Evolutionary conservation across 2,797 vertebrate genomes (phyloP).

Genomic region (Chaetodon trifasciatus): DNA sequence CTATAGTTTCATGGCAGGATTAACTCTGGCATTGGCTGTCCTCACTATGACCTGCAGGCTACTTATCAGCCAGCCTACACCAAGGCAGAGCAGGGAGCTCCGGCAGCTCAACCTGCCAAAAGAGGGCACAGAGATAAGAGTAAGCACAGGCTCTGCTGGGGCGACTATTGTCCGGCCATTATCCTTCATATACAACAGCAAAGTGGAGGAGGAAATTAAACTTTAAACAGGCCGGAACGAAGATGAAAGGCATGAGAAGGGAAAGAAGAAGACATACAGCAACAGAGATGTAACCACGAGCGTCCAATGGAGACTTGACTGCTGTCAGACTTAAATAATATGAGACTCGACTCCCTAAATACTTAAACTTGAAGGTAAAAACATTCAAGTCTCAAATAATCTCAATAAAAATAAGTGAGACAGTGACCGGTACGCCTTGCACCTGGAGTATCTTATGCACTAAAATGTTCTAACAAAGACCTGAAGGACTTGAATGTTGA

Average conservation of each 20-base stretch:
- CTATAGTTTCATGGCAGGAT: conserved; percentile 61
- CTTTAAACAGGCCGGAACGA: not conserved
- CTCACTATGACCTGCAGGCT: conserved; percentile 41
- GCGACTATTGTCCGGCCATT: conserved; percentile 53
- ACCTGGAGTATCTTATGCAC: not conserved
- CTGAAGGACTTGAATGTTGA: not conserved
- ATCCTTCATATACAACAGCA: conserved; percentile 41
- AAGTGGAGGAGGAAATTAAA: conserved; percentile 17
- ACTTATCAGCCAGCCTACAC: conserved; percentile 60
- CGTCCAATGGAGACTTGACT: not conserved
- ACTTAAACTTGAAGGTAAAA: conserved; percentile 1
- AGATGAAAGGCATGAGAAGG: not conserved
- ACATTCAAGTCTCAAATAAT: not conserved
- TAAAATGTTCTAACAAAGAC: not conserved
- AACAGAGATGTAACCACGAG: not conserved
- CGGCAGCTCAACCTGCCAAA: conserved; percentile 41
- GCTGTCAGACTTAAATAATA: not conserved
- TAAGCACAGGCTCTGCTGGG: conserved; percentile 42
- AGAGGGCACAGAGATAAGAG: conserved; percentile 34
- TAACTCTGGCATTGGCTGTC: conserved; percentile 55
- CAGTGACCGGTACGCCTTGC: not conserved
- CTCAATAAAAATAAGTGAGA: not conserved
- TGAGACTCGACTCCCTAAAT: not conserved
- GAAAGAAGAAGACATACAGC: not conserved
- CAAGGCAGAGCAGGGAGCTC: conserved; percentile 12